These are phyloP conservation scores for Acanthisitta chloris DNA, from an alignment of 2,113 vertebrate species.

Conservation along the genomic window DNA sequence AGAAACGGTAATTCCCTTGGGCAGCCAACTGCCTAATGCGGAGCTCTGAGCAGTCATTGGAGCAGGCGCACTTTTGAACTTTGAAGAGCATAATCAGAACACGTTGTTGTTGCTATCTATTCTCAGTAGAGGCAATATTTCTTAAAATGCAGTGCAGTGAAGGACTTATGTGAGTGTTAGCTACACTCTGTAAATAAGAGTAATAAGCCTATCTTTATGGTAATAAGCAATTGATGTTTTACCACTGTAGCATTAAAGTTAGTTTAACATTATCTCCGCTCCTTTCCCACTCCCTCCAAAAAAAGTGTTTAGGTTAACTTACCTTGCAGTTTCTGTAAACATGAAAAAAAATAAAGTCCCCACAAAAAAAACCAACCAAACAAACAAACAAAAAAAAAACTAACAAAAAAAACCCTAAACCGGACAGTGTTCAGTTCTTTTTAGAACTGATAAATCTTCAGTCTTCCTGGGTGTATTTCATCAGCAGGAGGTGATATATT, in stretches of 20 bases:
- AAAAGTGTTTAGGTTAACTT: background rate
- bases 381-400: too few species aligned
- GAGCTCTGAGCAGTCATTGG: background rate
- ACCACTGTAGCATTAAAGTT: background rate
- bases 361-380: background rate
- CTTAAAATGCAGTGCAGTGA: background rate
- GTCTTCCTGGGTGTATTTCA: background rate
- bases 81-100: background rate
- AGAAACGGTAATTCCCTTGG: background rate
- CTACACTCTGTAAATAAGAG: background rate
- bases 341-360: too few species aligned
- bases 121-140: background rate
- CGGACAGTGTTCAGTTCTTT: background rate
- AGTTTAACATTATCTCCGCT: too few species aligned
- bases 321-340: background rate
- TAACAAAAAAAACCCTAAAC: background rate
- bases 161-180: background rate
- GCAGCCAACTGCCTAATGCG: background rate
- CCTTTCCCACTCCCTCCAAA: background rate
- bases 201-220: background rate
- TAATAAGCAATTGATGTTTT: background rate
- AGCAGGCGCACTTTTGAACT: background rate
- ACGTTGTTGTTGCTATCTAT: background rate
- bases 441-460: background rate
- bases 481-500: background rate